Base-by-base conservation (phyloP, 2,888 invertebrate species). In the Hydraecia micacea region DNA sequence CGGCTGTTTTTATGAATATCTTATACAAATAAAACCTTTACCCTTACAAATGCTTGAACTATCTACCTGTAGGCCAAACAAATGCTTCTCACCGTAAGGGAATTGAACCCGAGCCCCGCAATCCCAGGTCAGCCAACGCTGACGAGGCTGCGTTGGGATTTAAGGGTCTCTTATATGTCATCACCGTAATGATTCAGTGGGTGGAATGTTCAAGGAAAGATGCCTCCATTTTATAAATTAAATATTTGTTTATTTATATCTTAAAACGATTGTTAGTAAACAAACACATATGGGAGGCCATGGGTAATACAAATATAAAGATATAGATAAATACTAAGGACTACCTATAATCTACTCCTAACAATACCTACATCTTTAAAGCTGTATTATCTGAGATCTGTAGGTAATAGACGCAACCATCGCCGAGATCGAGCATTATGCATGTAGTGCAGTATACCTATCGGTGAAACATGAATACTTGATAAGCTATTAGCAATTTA, bases 21-120 rank as follows among this genome's bases (percentile, higher is more conserved):
- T 79, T 73, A 58, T 39, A 79, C 65, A 79, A 73, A 73, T 79
- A 79, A 81, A 73, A 79, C 79, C 79, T 65, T 81, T 81, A 39
- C 39, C 58, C 15, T 65, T 58, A n/a, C 58, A 32, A 80, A 78
- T 52, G 42, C 82, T 67, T 67, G 62, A 68, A 80, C 52, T 46
- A 13, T 55, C 52, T 46, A 46, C 46, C 42, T 58, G 42, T 67
- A 21, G 36, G 52, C 11, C 32, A 60, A 77, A 80, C 46, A 67
- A 58, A 25, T 28, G 1, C 60, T 11, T 55, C 36, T 71, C 55
- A 62, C 28, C 32, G 46, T 71, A 39, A 62, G 84, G 78, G 67
- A 77, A 77, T 77, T 81, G 66, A 83, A 77, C 39, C 39, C 82
- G 76, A 68, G 46, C 55, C 46, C 46, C 63, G 60, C 46, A 82